Evolutionary conservation across 1,140 invertebrate species (phyloP), one percentile per base, ranked within the genome.

Genomic region (Solenopsis invicta): DNA sequence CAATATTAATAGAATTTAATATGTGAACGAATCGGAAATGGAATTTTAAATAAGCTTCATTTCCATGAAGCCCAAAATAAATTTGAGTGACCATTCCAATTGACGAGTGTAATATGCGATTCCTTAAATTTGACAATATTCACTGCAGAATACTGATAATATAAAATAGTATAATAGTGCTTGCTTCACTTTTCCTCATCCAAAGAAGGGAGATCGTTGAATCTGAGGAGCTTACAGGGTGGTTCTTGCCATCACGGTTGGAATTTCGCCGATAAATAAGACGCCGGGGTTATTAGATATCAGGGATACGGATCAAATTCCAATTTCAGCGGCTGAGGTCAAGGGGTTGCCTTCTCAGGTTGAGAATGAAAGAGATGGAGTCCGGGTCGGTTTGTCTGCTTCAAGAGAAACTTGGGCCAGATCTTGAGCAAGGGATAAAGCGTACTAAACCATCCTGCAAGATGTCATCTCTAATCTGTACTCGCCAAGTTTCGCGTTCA

Each of bases 221-320:
- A 52, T 66, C 29, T 37, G 50, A n/a, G 61, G 74, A 80, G 87
- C 61, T 89, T 69, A 85, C 62, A 9, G 29, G 75, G 24, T 74
- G 48, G 61, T 61, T 86, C 45, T 66, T 56, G 48, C 64, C 67
- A 48, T 87, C 56, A 78, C 64, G 74, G 69, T 74, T 59, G 62
- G 78, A 90, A 89, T 89, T 92, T 91, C 85, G 86, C 80, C 89
- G 88, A 92, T 92, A 93, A 92, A 92, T 92, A 93, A 90, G 88
- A 87, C 78, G 77, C 52, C 67, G 64, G 74, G 71, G 85, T 92
- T 92, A 90, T 92, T 92, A 91, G 89, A 92, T 92, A 92, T 92
- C 91, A 78, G 69, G 89, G 72, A 24, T 61, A 54, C 88, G 86
- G 91, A 91, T 91, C 89, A 90, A 87, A 91, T 92, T 91, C 89